phyloP scores from a whole-genome alignment of 2,888 invertebrate genomes.

The Lordiphosa fenestrarum region DNA sequence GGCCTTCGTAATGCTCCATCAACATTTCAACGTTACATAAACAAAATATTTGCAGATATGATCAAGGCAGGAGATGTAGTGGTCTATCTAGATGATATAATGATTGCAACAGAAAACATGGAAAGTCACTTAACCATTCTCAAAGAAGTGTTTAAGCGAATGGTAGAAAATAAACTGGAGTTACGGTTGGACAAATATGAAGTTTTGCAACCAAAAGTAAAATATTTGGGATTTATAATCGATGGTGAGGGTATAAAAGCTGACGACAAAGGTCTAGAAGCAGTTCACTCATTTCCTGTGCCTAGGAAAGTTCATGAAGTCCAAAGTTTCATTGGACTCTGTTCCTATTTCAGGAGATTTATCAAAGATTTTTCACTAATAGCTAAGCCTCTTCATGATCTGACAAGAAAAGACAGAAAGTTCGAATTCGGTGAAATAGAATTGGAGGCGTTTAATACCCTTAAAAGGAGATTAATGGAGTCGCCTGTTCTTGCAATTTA shows the following conservation, averaged over 20 bases:
- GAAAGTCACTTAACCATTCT: neutral
- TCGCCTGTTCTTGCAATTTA: no score
- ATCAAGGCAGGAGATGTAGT: neutral
- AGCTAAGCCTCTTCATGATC: neutral
- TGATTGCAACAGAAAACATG: neutral
- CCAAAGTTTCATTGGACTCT: neutral
- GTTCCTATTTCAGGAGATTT: slow-evolving; percentile 1
- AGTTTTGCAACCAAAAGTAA: neutral
- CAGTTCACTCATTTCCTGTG: neutral
- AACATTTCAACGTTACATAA: neutral
- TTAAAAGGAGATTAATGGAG: no score
- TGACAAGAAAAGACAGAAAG: no score
- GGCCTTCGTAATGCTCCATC: neutral
- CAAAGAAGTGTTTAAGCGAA: no score
- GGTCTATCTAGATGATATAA: slow-evolving; percentile 1
- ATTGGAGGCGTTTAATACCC: no score
- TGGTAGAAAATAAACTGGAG: no score
- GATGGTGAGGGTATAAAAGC: neutral
- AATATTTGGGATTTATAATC: neutral
- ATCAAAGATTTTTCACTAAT: neutral
- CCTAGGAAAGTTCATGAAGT: slow-evolving; percentile 2
- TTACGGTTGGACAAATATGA: neutral
- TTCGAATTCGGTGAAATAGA: no score
- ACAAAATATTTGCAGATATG: neutral
- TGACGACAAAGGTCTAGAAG: no score